Conservation (phyloP, 1,140 invertebrate genomes). For the Drosophila pachea region DNA sequence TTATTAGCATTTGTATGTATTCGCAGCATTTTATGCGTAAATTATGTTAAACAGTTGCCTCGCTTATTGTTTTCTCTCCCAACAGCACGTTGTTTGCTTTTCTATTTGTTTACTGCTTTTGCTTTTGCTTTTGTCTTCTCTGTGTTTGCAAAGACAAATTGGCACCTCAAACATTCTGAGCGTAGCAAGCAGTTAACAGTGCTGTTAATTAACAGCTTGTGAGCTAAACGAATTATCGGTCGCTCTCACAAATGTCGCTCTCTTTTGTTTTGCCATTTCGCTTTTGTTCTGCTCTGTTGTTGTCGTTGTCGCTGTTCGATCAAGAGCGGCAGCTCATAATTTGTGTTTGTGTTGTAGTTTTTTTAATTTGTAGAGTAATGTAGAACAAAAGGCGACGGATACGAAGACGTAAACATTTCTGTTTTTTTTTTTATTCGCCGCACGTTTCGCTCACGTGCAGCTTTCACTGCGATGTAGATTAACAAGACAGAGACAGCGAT, state of each 20-base stretch:
- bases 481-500: neutral
- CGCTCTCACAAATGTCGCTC: neutral
- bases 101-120: slow-evolving; percentile 16
- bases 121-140: slow-evolving; percentile 3
- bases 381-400: neutral
- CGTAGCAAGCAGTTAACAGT: neutral
- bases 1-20: slow-evolving; percentile 10
- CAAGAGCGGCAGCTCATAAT: neutral
- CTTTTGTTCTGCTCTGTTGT: slow-evolving; percentile 1
- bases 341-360: neutral
- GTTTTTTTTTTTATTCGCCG: slow-evolving; percentile 2
- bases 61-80: slow-evolving; percentile 7
- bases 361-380: neutral
- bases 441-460: slow-evolving; percentile 34
- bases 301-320: neutral
- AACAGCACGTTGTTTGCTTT: slow-evolving; percentile 16
- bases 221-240: neutral
- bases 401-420: neutral
- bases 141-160: slow-evolving; percentile 5
- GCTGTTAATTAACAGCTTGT: slow-evolving; percentile 20
- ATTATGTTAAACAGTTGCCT: slow-evolving; percentile 53
- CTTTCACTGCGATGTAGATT: slow-evolving; percentile 19
- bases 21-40: slow-evolving; percentile 44
- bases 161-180: neutral
- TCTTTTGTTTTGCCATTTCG: neutral